Base-by-base conservation (phyloP, 2,888 invertebrate genomes). In the Congeria kusceri region DNA sequence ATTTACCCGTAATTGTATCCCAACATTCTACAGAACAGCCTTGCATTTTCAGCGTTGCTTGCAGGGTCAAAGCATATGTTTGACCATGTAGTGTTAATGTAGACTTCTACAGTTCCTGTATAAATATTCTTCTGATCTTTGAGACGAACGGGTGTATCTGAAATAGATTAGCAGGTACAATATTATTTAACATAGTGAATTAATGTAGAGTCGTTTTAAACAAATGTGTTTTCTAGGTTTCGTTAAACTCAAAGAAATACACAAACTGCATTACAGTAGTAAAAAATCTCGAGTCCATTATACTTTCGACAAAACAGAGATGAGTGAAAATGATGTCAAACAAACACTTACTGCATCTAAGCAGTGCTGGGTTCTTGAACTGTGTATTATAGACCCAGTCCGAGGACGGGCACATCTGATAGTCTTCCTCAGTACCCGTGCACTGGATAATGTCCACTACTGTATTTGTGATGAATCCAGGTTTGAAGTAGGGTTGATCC, bases 371-470 rank as follows among this genome's bases (percentile, higher is more conserved):
- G 1, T 53, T 53, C 53, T 53, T 29, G 46, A 47, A 59, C 25
- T 59, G 44, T 28, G 25, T 18, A 18, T 25, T 46, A 20, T 0
- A 5, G 11, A 46, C 27, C 59, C 58, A 68, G 9, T 46, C n/a
- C 18, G 59, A 39, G 25, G 59, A 68, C 23, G 46, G 29, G 47
- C 68, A 68, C 29, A 59, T 58, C 9, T 68, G 68, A 3, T 66
- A 32, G 49, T 73, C 73, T 9, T 25, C 39, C 39, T 39, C 39
- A 39, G 39, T 39, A 39, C 39, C 39, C 39, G 39, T 39, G 39
- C 39, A 39, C 39, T 39, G 9, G 39, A 39, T 39, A 39, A 13
- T 39, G 39, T 39, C 39, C 39, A 39, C 39, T 13, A 39, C 9
- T 39, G 39, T 13, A 39, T 39, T 3, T 3, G 39, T 39, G 11